phyloP scores from a whole-genome alignment of 2,888 invertebrate genomes.

The Copidosoma aretas region DNA sequence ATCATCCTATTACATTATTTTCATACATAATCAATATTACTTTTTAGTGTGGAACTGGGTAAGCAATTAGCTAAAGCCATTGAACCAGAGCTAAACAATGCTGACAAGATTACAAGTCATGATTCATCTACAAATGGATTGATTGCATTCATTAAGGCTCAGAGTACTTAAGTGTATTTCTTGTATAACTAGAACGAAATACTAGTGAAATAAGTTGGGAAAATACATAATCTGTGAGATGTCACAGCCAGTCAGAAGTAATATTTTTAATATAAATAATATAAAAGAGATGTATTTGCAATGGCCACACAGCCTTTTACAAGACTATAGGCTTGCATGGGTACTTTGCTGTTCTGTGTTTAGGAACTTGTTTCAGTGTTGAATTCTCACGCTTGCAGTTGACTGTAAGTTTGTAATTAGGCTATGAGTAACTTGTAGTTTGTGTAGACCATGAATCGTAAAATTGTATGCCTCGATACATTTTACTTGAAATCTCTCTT shows the following conservation, averaged over 20 bases:
- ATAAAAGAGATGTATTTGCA: slow-evolving; percentile 12
- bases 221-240: slow-evolving; percentile 25
- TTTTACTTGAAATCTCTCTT: slow-evolving; percentile 28
- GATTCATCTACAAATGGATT: slow-evolving; percentile 97
- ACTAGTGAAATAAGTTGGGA: slow-evolving; percentile 15
- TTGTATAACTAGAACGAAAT: slow-evolving; percentile 2
- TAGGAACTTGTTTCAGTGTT: slow-evolving; percentile 17
- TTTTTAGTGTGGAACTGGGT: slow-evolving; percentile 87
- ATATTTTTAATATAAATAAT: slow-evolving; percentile 7
- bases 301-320: slow-evolving; percentile 21
- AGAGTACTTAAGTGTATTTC: slow-evolving; percentile 57
- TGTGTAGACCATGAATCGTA: slow-evolving; percentile 18
- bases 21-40: slow-evolving; percentile 24
- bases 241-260: neutral
- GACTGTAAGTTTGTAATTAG: slow-evolving; percentile 4
- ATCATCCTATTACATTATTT: slow-evolving; percentile 1
- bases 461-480: slow-evolving; percentile 5
- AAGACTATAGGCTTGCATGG: slow-evolving; percentile 25
- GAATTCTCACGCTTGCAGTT: slow-evolving; percentile 11
- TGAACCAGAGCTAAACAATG: slow-evolving; percentile 85
- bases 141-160: slow-evolving; percentile 89
- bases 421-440: slow-evolving; percentile 12
- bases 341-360: slow-evolving; percentile 20
- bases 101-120: slow-evolving; percentile 75
- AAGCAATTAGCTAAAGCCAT: slow-evolving; percentile 99